A percentile compares a stretch with the other conserved stretches of the same genome.
Conservation (phyloP, 2,888 invertebrate genomes). For the Cremastobaeus sp. region DNA sequence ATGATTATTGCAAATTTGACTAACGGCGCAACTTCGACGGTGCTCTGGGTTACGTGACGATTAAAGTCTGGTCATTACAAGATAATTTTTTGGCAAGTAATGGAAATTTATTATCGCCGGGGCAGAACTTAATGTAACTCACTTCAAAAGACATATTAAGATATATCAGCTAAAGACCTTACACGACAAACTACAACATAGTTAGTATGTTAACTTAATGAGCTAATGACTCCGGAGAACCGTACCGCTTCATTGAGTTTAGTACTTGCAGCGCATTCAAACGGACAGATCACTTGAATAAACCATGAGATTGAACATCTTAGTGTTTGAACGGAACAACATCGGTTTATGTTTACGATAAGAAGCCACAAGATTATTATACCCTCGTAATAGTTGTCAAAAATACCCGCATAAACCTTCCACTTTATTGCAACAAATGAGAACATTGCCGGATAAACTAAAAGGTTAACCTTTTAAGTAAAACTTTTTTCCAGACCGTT, state of each 20-base stretch:
- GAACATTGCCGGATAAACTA: too few relatives aligned
- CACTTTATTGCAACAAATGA: too few relatives aligned
- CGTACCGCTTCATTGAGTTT: constrained; percentile 53
- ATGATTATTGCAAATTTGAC: constrained; percentile 16
- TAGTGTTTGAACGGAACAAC: constrained; percentile 15
- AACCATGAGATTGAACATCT: constrained; percentile 52
- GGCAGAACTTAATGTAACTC: constrained; percentile 30
- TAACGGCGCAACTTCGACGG: constrained; percentile 21
- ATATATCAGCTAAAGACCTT: constrained; percentile 35
- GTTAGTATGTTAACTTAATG: constrained; percentile 58
- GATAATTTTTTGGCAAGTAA: too few relatives aligned
- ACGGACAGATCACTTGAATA: constrained; percentile 56
- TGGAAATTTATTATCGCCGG: constrained; percentile 27
- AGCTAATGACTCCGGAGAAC: constrained; percentile 55
- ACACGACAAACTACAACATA: constrained; percentile 35
- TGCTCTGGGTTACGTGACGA: constrained; percentile 8
- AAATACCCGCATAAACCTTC: too few relatives aligned
- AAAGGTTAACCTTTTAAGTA: too few relatives aligned
- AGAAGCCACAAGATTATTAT: not conserved
- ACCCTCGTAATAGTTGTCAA: not conserved
- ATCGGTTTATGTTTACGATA: not conserved
- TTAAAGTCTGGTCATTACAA: constrained; percentile 20
- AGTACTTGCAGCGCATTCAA: constrained; percentile 40
- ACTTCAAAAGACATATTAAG: constrained; percentile 47
- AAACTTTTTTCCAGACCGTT: too few relatives aligned